Evolutionary conservation across 2,797 vertebrate genomes (phyloP).

Genomic region (Cyprinodon diabolis): DNA sequence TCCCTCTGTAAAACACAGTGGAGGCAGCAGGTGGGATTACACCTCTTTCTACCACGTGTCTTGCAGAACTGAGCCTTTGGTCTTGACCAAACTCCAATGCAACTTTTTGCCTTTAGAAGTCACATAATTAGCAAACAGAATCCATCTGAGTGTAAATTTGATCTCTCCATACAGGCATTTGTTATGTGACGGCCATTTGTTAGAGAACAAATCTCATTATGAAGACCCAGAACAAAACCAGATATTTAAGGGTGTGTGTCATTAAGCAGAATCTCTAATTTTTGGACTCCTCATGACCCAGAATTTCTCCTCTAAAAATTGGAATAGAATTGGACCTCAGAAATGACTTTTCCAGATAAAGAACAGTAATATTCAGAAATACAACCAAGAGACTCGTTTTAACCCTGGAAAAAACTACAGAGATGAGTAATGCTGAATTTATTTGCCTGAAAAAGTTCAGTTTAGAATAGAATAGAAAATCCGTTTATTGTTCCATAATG

Average conservation of each 20-base stretch:
- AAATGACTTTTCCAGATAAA: neutral
- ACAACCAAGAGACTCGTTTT: neutral
- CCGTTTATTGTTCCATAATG: too few relatives aligned
- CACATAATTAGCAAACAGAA: neutral
- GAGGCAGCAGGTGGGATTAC: constrained; percentile 49
- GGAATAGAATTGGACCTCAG: neutral
- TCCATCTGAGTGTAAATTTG: neutral
- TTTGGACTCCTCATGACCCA: too few relatives aligned
- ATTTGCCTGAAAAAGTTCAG: too few relatives aligned
- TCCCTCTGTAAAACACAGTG: neutral
- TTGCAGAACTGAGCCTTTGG: constrained; percentile 48
- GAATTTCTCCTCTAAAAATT: neutral
- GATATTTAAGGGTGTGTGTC: neutral
- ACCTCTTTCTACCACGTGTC: constrained; percentile 56
- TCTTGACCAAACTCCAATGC: neutral
- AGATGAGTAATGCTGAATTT: too few relatives aligned
- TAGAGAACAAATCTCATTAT: too few relatives aligned
- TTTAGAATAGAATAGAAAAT: too few relatives aligned
- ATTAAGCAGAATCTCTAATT: neutral
- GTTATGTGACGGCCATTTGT: too few relatives aligned
- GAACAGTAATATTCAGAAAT: neutral
- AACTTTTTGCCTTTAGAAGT: neutral
- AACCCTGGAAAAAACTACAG: neutral
- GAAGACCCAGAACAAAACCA: neutral
- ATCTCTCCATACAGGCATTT: too few relatives aligned